Conservation (phyloP, 2,888 invertebrate species). For the Conus canariensis region DNA sequence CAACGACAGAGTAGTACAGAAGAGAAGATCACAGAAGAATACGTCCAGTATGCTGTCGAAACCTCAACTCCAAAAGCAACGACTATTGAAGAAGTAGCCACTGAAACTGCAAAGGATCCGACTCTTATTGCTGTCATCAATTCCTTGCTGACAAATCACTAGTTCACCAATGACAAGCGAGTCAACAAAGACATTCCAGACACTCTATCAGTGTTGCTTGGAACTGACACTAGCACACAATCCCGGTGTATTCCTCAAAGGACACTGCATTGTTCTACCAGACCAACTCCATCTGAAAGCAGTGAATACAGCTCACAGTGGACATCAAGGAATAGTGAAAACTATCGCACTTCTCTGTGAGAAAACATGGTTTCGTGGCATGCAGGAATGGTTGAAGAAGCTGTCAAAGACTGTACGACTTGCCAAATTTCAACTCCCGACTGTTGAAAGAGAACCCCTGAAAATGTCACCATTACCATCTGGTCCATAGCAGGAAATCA, state of each 20-base stretch:
- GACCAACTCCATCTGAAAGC: conserved; percentile 43
- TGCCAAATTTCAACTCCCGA: conserved; percentile 43
- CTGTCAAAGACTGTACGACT: conserved; percentile 40
- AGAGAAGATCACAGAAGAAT: conserved; percentile 57
- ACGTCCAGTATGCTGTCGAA: conserved; percentile 54
- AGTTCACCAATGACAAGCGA: background rate
- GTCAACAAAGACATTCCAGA: background rate
- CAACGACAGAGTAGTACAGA: conserved; percentile 1
- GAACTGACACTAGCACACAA: conserved; percentile 36
- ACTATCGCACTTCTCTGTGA: conserved; percentile 54
- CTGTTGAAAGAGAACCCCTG: conserved; percentile 42
- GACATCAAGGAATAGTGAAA: conserved; percentile 54
- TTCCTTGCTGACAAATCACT: conserved; percentile 15
- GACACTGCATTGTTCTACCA: conserved; percentile 45
- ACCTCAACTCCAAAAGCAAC: conserved; percentile 56
- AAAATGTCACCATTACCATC: conserved; percentile 42
- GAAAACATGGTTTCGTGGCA: conserved; percentile 56
- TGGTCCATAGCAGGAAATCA: conserved; percentile 39
- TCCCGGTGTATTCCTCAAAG: conserved; percentile 23
- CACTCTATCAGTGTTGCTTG: background rate
- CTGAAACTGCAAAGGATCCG: conserved; percentile 48
- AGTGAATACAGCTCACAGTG: conserved; percentile 55
- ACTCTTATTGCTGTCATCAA: conserved; percentile 47
- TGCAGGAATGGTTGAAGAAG: conserved; percentile 44
- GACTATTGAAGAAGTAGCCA: conserved; percentile 56